Conservation (phyloP, 2,113 vertebrate genomes). For the Mustelus asterias region DNA sequence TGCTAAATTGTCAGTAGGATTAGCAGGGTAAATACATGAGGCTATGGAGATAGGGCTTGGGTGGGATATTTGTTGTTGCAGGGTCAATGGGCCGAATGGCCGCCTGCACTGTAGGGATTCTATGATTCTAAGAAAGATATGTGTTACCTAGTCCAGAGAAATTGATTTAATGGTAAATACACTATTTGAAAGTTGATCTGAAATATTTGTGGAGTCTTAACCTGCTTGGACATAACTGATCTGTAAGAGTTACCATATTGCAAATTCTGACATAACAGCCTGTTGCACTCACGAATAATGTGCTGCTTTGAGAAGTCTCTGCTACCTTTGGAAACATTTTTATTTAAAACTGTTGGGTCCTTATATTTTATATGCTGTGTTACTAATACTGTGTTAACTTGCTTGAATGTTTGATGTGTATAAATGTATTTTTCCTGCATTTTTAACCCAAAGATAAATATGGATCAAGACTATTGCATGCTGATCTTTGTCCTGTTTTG, state of each 20-base stretch:
- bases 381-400: not conserved
- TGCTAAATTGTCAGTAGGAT: too few species aligned
- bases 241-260: not conserved
- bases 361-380: not conserved
- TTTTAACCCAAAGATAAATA: not conserved
- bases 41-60: not conserved
- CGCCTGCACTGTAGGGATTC: too few species aligned
- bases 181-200: not conserved
- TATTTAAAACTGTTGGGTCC: not conserved
- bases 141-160: not conserved
- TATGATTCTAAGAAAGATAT: not conserved
- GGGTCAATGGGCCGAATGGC: too few species aligned
- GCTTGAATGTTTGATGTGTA: not conserved
- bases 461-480: not conserved
- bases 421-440: not conserved
- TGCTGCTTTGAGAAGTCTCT: not conserved
- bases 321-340: not conserved
- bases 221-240: not conserved
- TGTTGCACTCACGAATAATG: not conserved
- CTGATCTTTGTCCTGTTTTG: slow-evolving; percentile 37
- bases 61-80: too few species aligned
- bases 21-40: too few species aligned
- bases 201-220: not conserved
- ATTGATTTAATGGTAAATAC: not conserved
- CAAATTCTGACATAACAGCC: not conserved